Evolutionary conservation across 92 coral and sea anemone genomes (phyloP).

Genomic region (Diadumene lineata): DNA sequence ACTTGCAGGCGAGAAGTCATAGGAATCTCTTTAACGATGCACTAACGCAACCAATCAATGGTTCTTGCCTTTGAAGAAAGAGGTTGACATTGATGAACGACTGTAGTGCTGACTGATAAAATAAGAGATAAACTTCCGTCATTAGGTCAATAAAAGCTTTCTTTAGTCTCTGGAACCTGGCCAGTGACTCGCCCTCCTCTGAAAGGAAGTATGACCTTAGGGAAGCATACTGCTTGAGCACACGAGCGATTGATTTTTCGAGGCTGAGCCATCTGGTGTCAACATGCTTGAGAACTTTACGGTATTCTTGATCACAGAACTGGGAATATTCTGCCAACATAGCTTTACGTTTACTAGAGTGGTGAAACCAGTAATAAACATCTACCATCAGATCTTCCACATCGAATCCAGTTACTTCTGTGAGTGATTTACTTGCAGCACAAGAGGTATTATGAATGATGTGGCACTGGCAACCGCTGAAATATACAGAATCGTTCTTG

Average conservation of each 20-base stretch:
- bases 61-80: slow-evolving; percentile 62
- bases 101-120: slow-evolving; percentile 51
- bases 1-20: slow-evolving; percentile 47
- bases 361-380: slow-evolving; percentile 53
- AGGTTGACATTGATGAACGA: slow-evolving; percentile 50
- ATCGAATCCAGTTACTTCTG: slow-evolving; percentile 49
- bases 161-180: slow-evolving; percentile 48
- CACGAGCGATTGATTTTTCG: slow-evolving; percentile 47
- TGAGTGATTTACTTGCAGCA: slow-evolving; percentile 41
- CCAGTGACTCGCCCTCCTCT: slow-evolving; percentile 26
- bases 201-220: slow-evolving; percentile 55
- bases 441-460: slow-evolving; percentile 61
- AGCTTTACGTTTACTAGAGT: slow-evolving; percentile 53
- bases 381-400: slow-evolving; percentile 60
- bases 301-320: slow-evolving; percentile 60
- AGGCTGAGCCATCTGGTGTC: slow-evolving; percentile 68
- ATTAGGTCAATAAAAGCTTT: slow-evolving; percentile 50
- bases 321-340: slow-evolving; percentile 50
- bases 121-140: slow-evolving; percentile 58
- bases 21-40: slow-evolving; percentile 48
- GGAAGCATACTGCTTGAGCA: no score
- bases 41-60: slow-evolving; percentile 55
- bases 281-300: slow-evolving; percentile 56
- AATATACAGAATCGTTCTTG: slow-evolving; percentile 50
- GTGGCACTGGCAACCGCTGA: slow-evolving; percentile 70